Base-by-base conservation (phyloP, 2,113 vertebrate species). In the Cricetomys ansorgei region DNA sequence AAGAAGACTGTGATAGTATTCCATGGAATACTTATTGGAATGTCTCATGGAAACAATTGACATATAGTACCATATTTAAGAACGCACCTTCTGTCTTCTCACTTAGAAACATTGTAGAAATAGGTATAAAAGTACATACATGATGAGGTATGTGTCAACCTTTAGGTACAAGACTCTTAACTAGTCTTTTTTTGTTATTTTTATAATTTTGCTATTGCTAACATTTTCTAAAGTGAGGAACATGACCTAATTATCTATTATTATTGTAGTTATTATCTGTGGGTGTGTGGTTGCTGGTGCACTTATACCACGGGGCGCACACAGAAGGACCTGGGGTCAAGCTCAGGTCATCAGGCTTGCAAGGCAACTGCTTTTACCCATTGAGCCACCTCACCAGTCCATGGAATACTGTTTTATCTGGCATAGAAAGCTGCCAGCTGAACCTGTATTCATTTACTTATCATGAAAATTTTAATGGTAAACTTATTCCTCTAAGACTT, bases 111-210 rank as follows among this genome's bases (percentile, higher is more conserved):
- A 99, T 98, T 98, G 99, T 99, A 5, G 99, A 99, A 91, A 99
- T 99, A 97, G 99, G 98, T 0, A 99, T 99, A 11, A 99, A 99
- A 69, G 99, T 99, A 40, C 45, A 0, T 99, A 99, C 88, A 99
- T 99, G 99, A 99, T 99, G 98, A 99, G 99, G 98, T 99, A 99
- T 59, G 99, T 99, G 15, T 99, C 99, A 77, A 99, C 99, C 98
- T 99, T 98, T 91, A 99, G 98, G 98, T 99, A 99, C 98, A 99
- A 99, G 0, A 99, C 99, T 98, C 48, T 99, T 99, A 98, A 23
- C 99, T 99, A 96, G 99, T 99, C 97, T 99, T 99, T 99, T 99
- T 99, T 99, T 98, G 99, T 99, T 37, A 99, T 99, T 98, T 99
- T 99, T 96, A 99, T 99, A 50, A 99, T 98, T 97, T 99, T 99